Conservation (phyloP, 2,888 invertebrate genomes). For the Rhagonycha fulva region DNA sequence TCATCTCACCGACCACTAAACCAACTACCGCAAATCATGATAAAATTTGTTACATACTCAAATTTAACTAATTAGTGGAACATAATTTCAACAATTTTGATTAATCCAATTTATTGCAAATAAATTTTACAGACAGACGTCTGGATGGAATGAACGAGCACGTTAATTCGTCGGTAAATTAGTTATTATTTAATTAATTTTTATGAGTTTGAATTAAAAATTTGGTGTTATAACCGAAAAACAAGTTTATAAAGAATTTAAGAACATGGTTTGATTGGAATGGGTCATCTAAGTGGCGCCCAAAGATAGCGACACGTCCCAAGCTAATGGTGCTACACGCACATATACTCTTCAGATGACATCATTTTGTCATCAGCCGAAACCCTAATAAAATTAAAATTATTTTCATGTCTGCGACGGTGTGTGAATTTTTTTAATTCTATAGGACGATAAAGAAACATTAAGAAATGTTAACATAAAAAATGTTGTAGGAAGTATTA, state of each 20-base stretch:
- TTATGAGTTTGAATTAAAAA: background rate
- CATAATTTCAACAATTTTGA: background rate
- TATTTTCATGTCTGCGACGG: constrained; percentile 37
- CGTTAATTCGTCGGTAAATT: background rate
- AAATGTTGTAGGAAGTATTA: background rate
- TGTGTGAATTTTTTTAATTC: constrained; percentile 3
- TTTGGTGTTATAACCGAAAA: background rate
- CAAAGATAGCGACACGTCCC: constrained; percentile 44
- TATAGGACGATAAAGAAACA: background rate
- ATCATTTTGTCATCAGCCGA: constrained; percentile 53
- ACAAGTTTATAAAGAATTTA: constrained; percentile 10
- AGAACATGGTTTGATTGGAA: constrained; percentile 23
- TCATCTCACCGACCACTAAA: constrained; percentile 20
- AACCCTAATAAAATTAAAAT: constrained; percentile 53
- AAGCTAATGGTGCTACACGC: constrained; percentile 52
- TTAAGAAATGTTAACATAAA: background rate
- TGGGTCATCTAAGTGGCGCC: constrained; percentile 35
- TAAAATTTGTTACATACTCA: constrained; percentile 49
- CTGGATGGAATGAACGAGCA: background rate
- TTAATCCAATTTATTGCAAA: background rate
- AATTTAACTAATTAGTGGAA: background rate
- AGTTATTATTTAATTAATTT: background rate
- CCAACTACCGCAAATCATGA: constrained; percentile 32
- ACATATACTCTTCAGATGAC: constrained; percentile 53
- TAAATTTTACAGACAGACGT: background rate